Conservation (phyloP, 2,113 vertebrate genomes). For the Gopherus flavomarginatus region DNA sequence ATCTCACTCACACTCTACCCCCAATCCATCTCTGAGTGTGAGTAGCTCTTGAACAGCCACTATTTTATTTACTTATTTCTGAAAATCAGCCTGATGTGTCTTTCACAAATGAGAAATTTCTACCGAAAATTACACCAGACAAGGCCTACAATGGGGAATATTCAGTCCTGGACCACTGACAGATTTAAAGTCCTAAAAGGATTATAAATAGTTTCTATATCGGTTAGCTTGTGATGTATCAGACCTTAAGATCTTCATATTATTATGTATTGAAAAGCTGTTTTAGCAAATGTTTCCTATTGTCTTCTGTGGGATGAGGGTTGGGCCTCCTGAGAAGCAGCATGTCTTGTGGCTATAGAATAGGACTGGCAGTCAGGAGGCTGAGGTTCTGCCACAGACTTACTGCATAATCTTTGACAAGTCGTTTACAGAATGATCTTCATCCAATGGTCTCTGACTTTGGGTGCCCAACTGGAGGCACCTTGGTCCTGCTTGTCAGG, state of each 20-base stretch:
- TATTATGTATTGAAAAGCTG: not conserved
- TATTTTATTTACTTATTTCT: constrained; percentile 30
- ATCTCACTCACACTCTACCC: not conserved
- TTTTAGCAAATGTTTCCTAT: not conserved
- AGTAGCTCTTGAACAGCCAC: not conserved
- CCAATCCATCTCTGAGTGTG: not conserved
- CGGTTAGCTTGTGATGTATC: not conserved
- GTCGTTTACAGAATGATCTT: not conserved
- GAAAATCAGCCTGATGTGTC: constrained; percentile 13
- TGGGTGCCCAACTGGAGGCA: not conserved
- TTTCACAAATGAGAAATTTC: constrained; percentile 33
- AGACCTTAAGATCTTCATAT: not conserved
- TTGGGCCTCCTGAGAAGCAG: not conserved
- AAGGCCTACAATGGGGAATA: not conserved
- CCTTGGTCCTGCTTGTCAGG: not conserved
- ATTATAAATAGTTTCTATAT: not conserved
- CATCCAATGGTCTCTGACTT: not conserved
- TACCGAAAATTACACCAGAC: constrained; percentile 1
- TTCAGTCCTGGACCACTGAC: not conserved
- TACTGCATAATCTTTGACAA: not conserved
- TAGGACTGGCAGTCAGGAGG: not conserved
- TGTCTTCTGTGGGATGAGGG: not conserved
- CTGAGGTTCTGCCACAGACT: not conserved
- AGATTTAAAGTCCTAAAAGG: not conserved
- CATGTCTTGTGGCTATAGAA: not conserved